Conservation (phyloP, 1,140 invertebrate species). For the Idris sp. region DNA sequence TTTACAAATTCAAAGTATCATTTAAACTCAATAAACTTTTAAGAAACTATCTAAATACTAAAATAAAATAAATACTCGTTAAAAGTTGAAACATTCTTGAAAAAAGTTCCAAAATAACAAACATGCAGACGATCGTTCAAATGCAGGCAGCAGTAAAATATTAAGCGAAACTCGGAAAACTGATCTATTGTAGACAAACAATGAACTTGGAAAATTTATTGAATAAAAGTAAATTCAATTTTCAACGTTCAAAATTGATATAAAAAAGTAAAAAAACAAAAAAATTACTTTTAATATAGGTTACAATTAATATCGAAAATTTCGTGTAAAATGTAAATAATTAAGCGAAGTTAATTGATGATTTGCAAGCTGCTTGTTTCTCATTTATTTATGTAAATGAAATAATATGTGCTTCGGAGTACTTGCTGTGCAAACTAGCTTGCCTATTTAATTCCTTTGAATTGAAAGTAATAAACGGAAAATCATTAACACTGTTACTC, state of each 20-base stretch:
- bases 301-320: conserved; percentile 35
- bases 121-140: conserved; percentile 1
- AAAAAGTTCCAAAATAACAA: too few relatives aligned
- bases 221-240: conserved; percentile 11
- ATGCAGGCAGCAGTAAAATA: not conserved
- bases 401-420: conserved; percentile 18
- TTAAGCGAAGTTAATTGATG: too few relatives aligned
- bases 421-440: conserved; percentile 30
- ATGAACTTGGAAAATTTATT: not conserved
- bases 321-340: conserved; percentile 67
- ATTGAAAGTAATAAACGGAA: conserved; percentile 7
- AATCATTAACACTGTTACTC: conserved; percentile 10
- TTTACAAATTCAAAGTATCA: too few relatives aligned
- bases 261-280: conserved; percentile 31
- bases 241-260: conserved; percentile 21
- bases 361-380: conserved; percentile 49
- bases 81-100: too few relatives aligned
- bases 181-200: too few relatives aligned
- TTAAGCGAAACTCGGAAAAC: too few relatives aligned
- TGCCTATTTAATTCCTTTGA: conserved; percentile 19
- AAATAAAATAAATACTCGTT: too few relatives aligned
- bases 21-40: too few relatives aligned
- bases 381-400: conserved; percentile 31
- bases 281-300: conserved; percentile 46
- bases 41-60: too few relatives aligned